Evolutionary conservation across 1,140 invertebrate genomes (phyloP).

Genomic region (Papilio xuthus): DNA sequence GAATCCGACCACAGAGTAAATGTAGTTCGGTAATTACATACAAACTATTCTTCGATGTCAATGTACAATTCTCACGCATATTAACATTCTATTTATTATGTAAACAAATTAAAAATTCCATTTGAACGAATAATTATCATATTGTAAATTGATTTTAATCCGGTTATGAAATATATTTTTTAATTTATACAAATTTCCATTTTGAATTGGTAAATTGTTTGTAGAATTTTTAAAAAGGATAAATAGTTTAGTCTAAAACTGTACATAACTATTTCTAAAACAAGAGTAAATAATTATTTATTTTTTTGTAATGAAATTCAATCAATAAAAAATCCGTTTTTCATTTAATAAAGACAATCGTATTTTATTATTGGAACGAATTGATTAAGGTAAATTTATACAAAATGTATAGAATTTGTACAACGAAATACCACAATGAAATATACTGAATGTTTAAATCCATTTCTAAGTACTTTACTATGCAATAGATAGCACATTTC

Average conservation of each 20-base stretch:
- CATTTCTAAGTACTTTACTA: constrained; percentile 15
- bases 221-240: no score
- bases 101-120: constrained; percentile 12
- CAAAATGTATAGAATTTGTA: not conserved
- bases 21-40: constrained; percentile 1
- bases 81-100: not conserved
- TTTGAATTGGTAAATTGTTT: no score
- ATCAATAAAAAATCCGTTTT: no score
- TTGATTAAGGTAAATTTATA: not conserved
- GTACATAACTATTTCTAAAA: no score
- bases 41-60: not conserved
- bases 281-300: no score
- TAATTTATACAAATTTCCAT: not conserved
- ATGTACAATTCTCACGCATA: constrained; percentile 19
- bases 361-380: not conserved
- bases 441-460: not conserved
- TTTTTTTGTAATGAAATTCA: no score
- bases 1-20: constrained; percentile 14
- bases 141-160: constrained; percentile 10
- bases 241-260: no score
- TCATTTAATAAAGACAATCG: not conserved
- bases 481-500: constrained; percentile 13
- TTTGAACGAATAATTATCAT: not conserved
- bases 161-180: not conserved
- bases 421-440: not conserved